These are phyloP conservation scores for Netelia fuscicornis DNA, from an alignment of 2,888 invertebrate genomes.

Conservation along the genomic window DNA sequence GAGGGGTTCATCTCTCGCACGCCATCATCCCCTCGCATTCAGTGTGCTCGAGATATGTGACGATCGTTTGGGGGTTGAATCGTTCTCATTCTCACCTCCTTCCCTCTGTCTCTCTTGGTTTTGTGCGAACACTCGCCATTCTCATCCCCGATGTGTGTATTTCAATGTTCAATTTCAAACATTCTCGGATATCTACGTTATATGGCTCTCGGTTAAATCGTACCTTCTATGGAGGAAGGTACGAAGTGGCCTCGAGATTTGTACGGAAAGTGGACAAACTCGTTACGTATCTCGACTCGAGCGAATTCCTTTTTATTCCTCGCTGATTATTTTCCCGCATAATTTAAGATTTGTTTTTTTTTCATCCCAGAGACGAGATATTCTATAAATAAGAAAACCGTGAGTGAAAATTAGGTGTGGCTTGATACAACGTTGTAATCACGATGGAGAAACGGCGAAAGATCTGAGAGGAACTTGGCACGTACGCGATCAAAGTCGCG, in stretches of 20 bases:
- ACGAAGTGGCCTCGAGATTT: not conserved
- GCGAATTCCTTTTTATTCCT: not conserved
- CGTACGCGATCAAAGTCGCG: constrained; percentile 10
- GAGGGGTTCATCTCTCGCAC: not conserved
- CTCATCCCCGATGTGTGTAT: not conserved
- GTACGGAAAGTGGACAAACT: constrained; percentile 7
- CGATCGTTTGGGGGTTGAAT: constrained; percentile 56
- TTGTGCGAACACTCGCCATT: not conserved
- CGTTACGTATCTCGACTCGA: constrained; percentile 22
- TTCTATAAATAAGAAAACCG: constrained; percentile 53
- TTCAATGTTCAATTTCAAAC: constrained; percentile 17
- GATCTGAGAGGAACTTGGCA: constrained; percentile 53
- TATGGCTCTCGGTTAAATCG: no score
- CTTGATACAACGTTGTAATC: constrained; percentile 30
- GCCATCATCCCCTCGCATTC: constrained; percentile 35
- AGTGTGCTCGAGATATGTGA: constrained; percentile 60
- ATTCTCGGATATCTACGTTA: not conserved
- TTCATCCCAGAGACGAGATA: constrained; percentile 30
- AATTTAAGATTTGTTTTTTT: constrained; percentile 41
- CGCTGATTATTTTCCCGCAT: constrained; percentile 51
- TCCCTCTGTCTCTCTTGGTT: no score
- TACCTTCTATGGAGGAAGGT: not conserved
- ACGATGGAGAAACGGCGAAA: constrained; percentile 15
- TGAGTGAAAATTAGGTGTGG: constrained; percentile 15
- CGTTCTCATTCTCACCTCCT: constrained; percentile 5